Conservation (phyloP, 35 echinoderm and acorn worm species). For the Diadema setosum region DNA sequence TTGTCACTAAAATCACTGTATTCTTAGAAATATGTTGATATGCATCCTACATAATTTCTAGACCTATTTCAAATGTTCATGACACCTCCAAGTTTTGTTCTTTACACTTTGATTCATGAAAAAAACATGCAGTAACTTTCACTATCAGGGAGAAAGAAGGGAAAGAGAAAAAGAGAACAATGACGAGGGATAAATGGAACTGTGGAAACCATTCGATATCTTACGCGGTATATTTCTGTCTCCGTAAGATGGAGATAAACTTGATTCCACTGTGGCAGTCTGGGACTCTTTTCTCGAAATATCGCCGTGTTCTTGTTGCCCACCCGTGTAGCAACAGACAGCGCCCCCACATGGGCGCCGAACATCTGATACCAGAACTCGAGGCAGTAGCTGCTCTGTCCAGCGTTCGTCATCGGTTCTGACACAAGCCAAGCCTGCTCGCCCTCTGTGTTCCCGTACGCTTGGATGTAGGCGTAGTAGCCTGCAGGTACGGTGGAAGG, state of each 20-base stretch:
- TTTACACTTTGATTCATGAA: no score
- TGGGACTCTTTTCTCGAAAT: neutral
- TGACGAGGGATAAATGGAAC: no score
- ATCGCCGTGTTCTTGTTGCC: neutral
- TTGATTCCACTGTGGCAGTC: neutral
- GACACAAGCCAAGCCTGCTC: constrained; percentile 33
- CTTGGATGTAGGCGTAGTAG: constrained; percentile 72
- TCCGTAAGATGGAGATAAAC: neutral
- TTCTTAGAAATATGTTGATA: no score
- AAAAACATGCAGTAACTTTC: no score
- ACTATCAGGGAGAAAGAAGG: no score
- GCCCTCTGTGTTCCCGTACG: constrained; percentile 7
- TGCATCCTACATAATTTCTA: no score
- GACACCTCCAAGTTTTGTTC: no score
- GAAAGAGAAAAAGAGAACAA: no score
- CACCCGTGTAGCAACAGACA: neutral
- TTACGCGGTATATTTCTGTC: neutral
- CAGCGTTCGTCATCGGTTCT: constrained; percentile 44
- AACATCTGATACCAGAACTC: constrained; percentile 86
- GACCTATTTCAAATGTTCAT: no score
- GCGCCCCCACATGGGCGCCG: constrained; percentile 48
- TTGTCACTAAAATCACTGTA: no score
- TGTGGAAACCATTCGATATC: neutral
- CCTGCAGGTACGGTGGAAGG: no score
- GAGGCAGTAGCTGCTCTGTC: constrained; percentile 46